phyloP scores from a whole-genome alignment of 2,797 vertebrate genomes.

The Cephalopachus bancanus region DNA sequence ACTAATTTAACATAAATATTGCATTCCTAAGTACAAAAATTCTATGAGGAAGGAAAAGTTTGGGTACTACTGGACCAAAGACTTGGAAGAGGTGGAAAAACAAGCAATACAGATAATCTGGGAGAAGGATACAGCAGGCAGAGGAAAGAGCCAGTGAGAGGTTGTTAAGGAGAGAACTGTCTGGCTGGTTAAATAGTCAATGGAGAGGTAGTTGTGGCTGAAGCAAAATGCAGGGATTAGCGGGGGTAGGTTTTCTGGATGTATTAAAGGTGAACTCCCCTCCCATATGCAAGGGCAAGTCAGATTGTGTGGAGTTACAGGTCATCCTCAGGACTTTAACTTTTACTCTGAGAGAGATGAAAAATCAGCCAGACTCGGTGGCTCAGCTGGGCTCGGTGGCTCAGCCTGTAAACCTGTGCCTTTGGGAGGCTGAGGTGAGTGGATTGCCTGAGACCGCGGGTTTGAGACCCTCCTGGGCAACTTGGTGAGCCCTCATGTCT shows the following conservation, averaged over 20 bases:
- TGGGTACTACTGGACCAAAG: not conserved
- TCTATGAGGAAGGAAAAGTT: not conserved
- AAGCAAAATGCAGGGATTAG: not conserved
- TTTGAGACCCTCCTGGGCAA: too few species aligned
- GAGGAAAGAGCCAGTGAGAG: not conserved
- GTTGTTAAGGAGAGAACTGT: not conserved
- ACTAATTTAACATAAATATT: too few species aligned
- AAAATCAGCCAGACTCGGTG: not conserved
- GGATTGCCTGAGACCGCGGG: too few species aligned
- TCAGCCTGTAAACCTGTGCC: too few species aligned
- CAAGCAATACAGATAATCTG: not conserved
- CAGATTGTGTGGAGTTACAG: not conserved
- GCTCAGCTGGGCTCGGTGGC: too few species aligned
- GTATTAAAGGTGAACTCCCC: not conserved
- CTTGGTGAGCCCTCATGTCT: too few species aligned
- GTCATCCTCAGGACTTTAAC: not conserved
- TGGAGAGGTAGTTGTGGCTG: not conserved
- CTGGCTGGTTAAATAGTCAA: not conserved
- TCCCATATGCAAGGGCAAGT: not conserved
- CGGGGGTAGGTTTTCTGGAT: too few species aligned
- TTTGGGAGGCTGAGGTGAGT: too few species aligned
- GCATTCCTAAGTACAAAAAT: not conserved
- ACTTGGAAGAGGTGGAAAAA: not conserved
- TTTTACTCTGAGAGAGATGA: not conserved
- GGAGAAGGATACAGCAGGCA: not conserved